These are phyloP conservation scores for Epsilonema sp. DNA, from an alignment of 2,888 invertebrate genomes.

Conservation along the genomic window DNA sequence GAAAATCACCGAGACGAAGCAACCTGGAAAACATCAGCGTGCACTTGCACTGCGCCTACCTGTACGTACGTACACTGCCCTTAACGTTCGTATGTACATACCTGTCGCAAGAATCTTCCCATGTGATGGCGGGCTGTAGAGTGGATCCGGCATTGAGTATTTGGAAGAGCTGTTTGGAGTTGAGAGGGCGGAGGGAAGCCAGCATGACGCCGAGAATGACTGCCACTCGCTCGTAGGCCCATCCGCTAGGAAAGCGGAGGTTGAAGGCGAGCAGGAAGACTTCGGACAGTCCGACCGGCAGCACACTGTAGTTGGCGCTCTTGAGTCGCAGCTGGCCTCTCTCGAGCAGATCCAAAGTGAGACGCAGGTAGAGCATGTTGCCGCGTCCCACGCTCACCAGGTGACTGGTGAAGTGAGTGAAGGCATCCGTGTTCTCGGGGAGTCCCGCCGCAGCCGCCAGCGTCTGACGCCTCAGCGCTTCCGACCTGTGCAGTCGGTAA, in stretches of 20 bases:
- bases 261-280: constrained; percentile 79
- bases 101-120: constrained; percentile 52
- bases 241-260: constrained; percentile 62
- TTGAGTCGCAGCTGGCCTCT: constrained; percentile 58
- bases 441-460: constrained; percentile 6
- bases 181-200: constrained; percentile 71
- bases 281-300: constrained; percentile 30
- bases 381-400: constrained; percentile 61
- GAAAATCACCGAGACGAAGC: constrained; percentile 59
- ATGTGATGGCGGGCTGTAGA: constrained; percentile 57
- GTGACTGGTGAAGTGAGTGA: constrained; percentile 58
- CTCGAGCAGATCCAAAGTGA: constrained; percentile 73
- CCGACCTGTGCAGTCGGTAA: constrained; percentile 9
- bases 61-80: too few relatives aligned
- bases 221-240: constrained; percentile 61
- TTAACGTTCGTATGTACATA: not conserved
- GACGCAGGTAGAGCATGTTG: constrained; percentile 72
- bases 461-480: constrained; percentile 1
- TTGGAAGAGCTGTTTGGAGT: constrained; percentile 45
- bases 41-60: too few relatives aligned
- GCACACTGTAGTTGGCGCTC: constrained; percentile 12
- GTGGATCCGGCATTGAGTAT: constrained; percentile 70
- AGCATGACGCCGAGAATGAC: constrained; percentile 72
- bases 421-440: not conserved
- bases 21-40: constrained; percentile 40